Evolutionary conservation across 2,888 invertebrate genomes (phyloP).

Genomic region (Doris montereyensis): DNA sequence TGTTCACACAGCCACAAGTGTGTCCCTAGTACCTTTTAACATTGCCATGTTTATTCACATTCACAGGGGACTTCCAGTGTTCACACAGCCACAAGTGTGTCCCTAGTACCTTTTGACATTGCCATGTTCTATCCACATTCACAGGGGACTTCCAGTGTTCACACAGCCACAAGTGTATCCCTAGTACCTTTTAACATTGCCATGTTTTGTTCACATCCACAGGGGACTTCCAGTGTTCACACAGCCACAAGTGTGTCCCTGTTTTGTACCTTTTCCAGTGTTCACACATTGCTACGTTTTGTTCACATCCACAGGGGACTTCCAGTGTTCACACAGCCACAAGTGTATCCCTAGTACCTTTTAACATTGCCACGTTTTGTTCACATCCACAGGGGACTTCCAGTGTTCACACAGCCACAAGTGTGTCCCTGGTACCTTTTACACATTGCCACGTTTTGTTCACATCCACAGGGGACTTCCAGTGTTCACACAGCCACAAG

Average conservation of each 20-base stretch:
- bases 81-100: slow-evolving; percentile 51
- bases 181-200: no score
- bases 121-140: background rate
- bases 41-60: no score
- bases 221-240: slow-evolving; percentile 68
- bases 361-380: no score
- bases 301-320: slow-evolving; percentile 54
- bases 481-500: slow-evolving; percentile 66
- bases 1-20: slow-evolving; percentile 76
- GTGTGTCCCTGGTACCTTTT: background rate
- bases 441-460: background rate
- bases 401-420: slow-evolving; percentile 63
- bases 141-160: slow-evolving; percentile 66
- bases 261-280: no score
- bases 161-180: slow-evolving; percentile 78
- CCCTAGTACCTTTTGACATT: background rate
- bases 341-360: no score
- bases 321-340: slow-evolving; percentile 63
- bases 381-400: slow-evolving; percentile 57
- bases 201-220: slow-evolving; percentile 20
- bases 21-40: no score
- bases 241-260: no score
- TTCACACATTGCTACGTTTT: no score
- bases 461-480: slow-evolving; percentile 56
- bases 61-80: slow-evolving; percentile 65